phyloP scores from a whole-genome alignment of 1,140 invertebrate genomes.

The Manduca sexta region DNA sequence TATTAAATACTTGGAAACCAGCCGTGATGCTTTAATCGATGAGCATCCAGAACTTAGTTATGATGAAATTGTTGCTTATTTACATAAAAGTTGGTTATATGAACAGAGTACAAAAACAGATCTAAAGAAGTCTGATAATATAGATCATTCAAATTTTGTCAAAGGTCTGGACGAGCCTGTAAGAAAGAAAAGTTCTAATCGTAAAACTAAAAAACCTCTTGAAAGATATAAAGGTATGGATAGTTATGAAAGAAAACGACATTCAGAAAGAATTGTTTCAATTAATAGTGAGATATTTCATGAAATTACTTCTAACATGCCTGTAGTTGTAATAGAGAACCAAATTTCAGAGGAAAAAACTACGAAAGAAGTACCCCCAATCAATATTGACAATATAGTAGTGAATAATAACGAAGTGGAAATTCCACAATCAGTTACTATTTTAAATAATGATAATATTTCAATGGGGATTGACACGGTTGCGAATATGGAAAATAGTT shows the following conservation, averaged over 20 bases:
- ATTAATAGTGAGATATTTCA: no score
- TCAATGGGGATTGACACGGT: no score
- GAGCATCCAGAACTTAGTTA: slow-evolving; percentile 70
- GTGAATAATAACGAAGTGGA: no score
- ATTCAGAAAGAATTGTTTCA: no score
- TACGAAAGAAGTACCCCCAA: no score
- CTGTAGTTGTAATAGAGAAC: no score
- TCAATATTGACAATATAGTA: no score
- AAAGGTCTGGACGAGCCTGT: slow-evolving; percentile 37
- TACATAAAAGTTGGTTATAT: slow-evolving; percentile 72
- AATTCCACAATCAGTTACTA: no score
- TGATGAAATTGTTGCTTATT: slow-evolving; percentile 67
- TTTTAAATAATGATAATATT: no score
- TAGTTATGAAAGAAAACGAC: neutral
- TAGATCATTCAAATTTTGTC: slow-evolving; percentile 40
- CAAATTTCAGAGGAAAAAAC: no score
- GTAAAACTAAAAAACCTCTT: neutral
- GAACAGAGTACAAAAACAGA: slow-evolving; percentile 58
- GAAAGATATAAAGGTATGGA: slow-evolving; percentile 7
- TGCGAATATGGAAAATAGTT: no score
- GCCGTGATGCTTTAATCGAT: slow-evolving; percentile 67
- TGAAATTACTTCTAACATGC: no score
- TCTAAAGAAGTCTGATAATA: slow-evolving; percentile 42
- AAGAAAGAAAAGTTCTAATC: neutral
- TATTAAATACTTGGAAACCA: slow-evolving; percentile 70